Evolutionary conservation across 1,140 invertebrate genomes (phyloP), one percentile per base, ranked within the genome.

Genomic region (Drosophila sechellia): DNA sequence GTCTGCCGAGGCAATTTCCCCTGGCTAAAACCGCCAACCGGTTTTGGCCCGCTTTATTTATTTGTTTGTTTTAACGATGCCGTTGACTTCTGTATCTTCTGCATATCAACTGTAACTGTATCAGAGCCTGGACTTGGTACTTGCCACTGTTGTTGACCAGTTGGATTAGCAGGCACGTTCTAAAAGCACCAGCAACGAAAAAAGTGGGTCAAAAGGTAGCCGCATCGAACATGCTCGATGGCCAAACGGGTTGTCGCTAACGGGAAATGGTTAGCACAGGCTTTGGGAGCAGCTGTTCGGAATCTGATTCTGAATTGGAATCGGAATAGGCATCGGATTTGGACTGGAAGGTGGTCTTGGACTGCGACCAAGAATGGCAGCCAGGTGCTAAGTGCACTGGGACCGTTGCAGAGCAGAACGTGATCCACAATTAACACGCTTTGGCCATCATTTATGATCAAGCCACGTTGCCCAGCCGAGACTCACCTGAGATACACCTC

Each of bases 401-500:
- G 42, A 78, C 81, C 78, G 78, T 74, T 85, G 77, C 61, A 57
- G 60, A 66, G 54, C 64, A 81, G 25, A 85, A 60, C 81, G 81
- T 85, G 83, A 75, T 78, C 54, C 39, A 45, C 64, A 85, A 85
- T 85, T 86, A 81, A 66, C 81, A 74, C 54, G 58, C 63, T 57
- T 68, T 66, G 65, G 48, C 64, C 60, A 53, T 22, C 48, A 17
- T 0, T 45, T 12, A 11, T 0, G 45, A 25, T 12, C 4, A 42
- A 39, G 72, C 72, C 56, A 77, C 75, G 71, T 78, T 39, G 15
- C 34, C 22, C 22, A 25, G 25, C 8, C 31, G 6, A 54, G 8
- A 79, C 93, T 93, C 91, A 95, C 95, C 94, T 95, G 81, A 95
- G 94, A 79, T 96, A 96, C 17, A 95, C 95, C 48, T 94, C 94